Base-by-base conservation (phyloP, 1,140 invertebrate species). In the Manduca sexta region DNA sequence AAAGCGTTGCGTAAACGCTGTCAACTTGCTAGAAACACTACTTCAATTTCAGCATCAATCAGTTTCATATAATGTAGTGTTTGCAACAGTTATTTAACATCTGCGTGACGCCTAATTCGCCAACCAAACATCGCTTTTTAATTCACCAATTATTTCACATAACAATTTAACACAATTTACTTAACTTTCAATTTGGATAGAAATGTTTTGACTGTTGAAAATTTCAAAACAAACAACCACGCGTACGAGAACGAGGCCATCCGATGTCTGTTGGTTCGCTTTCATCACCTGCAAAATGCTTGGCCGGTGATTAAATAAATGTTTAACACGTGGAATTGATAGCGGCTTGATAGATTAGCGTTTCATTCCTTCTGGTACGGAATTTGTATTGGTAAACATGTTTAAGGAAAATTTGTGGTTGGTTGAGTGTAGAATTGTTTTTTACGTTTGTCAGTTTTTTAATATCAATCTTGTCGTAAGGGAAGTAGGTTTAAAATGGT, bases 251-350 rank as follows among this genome's bases (percentile, higher is more conserved):
- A 48, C 31, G 45, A 52, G 55, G 55, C 35, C 45, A 45, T 17
- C 41, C 38, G 40, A 44, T 30, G 18, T 34, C 64, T 69, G 67
- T 37, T 47, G 30, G 46, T 61, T 46, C 45, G 65, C 60, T 53
- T 18, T 53, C 48, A 44, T 57, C 60, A 49, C 41, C 45, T 33
- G 29, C 40, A 40, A 39, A 53, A 58, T 60, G 54, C 35, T 45
- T 60, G 49, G 52, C 55, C 49, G 57, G 52, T 55, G 59, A 54
- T 61, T 45, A 37, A 34, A 48, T 65, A 65, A 71, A 71, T 68
- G 65, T 71, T 71, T 66, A 68, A 46, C 62, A 60, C 45, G 45
- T 63, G 64, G 18, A 45, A 42, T 50, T 50, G 21, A 26, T 26
- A 26, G 8, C 21, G 21, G n/a, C n/a, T n/a, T 26, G 21, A 26